These are phyloP conservation scores for Hemitrygon akajei DNA, from an alignment of 2,797 vertebrate species.

Conservation along the genomic window DNA sequence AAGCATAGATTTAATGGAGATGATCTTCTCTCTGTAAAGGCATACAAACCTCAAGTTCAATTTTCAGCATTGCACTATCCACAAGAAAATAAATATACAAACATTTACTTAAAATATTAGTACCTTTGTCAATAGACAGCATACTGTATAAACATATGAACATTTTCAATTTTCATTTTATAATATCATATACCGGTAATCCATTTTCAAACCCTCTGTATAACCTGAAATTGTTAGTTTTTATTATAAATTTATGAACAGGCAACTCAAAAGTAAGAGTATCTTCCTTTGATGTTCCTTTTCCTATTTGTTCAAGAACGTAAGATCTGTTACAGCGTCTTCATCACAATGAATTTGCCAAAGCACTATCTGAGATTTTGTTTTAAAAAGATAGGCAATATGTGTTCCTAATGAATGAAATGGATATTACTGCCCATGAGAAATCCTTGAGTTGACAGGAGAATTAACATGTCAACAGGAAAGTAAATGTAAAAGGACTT, in stretches of 20 bases:
- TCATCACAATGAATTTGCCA: not conserved
- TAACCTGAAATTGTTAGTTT: not conserved
- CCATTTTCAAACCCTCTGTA: not conserved
- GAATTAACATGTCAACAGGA: conserved; percentile 27
- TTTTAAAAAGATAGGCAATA: not conserved
- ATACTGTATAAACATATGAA: not conserved
- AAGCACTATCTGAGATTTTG: not conserved
- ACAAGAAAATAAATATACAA: no score
- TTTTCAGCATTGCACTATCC: no score
- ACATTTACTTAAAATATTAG: no score
- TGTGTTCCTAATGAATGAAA: conserved; percentile 9
- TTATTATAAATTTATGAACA: not conserved
- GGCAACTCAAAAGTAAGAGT: not conserved
- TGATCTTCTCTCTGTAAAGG: no score
- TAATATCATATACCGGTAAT: no score
- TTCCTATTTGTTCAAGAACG: not conserved
- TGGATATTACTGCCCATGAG: not conserved
- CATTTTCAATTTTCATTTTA: not conserved
- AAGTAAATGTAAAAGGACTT: conserved; percentile 29
- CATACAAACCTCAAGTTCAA: no score
- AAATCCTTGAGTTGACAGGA: conserved; percentile 33
- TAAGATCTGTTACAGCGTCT: not conserved
- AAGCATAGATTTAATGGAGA: no score
- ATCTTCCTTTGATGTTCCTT: not conserved
- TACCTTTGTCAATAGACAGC: not conserved